phyloP scores from a whole-genome alignment of 2,888 invertebrate genomes.

The Lasioglossum malachurum region DNA sequence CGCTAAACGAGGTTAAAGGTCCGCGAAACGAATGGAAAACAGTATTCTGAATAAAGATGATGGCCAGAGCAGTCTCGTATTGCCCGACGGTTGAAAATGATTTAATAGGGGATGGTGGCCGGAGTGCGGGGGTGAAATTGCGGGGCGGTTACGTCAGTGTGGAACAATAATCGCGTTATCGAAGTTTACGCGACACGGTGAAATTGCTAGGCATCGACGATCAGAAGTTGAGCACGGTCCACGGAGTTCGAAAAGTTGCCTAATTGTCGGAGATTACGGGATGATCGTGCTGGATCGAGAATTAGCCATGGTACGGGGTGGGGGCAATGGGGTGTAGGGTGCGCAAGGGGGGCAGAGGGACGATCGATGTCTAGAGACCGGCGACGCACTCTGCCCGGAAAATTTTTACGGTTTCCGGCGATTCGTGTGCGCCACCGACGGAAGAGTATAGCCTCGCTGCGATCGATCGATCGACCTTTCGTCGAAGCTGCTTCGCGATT shows the following conservation, averaged over 20 bases:
- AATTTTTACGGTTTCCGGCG: constrained; percentile 31
- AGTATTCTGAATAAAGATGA: neutral
- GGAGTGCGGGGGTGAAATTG: neutral
- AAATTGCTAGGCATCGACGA: constrained; percentile 31
- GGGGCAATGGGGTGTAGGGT: neutral
- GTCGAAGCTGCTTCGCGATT: constrained; percentile 53
- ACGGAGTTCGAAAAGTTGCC: constrained; percentile 18
- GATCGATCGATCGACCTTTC: constrained; percentile 59
- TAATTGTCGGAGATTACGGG: constrained; percentile 20
- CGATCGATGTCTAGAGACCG: constrained; percentile 25
- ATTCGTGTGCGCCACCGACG: neutral
- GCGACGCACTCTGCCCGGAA: neutral
- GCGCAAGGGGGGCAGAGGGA: neutral
- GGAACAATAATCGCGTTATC: constrained; percentile 31
- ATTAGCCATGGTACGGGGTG: neutral
- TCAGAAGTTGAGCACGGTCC: constrained; percentile 13
- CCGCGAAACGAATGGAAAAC: neutral
- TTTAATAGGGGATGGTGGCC: constrained; percentile 12
- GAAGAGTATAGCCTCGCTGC: neutral
- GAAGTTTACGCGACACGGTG: constrained; percentile 24
- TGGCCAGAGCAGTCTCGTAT: neutral
- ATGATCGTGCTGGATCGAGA: constrained; percentile 23
- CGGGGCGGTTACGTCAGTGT: neutral
- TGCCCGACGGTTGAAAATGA: constrained; percentile 14
- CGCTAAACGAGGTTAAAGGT: neutral